These are phyloP conservation scores for Epinephelus lanceolatus DNA, from an alignment of 2,113 vertebrate species.

Conservation along the genomic window DNA sequence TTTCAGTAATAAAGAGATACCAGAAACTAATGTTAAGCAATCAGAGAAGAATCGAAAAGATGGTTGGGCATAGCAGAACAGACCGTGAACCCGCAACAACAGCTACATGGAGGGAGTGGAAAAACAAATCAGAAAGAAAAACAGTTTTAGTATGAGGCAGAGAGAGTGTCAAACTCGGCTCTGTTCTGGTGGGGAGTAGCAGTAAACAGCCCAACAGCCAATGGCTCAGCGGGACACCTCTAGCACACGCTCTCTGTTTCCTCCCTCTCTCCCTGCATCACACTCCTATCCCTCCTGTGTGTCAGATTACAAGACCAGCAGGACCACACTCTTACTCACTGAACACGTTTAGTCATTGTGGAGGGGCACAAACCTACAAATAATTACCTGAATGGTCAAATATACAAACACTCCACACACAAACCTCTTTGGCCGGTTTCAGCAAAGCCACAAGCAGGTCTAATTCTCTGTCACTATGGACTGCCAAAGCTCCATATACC, in stretches of 20 bases:
- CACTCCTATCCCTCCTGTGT: conserved; percentile 34
- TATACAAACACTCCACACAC: background rate
- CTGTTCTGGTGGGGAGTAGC: conserved; percentile 30
- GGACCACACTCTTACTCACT: conserved; percentile 17
- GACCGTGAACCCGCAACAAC: conserved; percentile 15
- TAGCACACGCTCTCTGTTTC: conserved; percentile 19
- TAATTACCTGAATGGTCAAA: conserved; percentile 7
- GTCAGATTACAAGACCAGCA: conserved; percentile 64
- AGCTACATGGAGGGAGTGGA: conserved; percentile 78
- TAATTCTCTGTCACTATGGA: background rate
- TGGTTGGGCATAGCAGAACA: background rate
- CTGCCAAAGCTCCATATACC: background rate
- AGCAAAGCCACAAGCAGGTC: background rate
- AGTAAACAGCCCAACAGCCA: conserved; percentile 48
- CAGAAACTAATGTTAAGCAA: background rate
- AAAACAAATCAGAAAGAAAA: conserved; percentile 70
- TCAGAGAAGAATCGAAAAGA: background rate
- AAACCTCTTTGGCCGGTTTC: background rate
- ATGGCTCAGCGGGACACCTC: conserved; percentile 39
- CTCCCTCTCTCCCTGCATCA: conserved; percentile 30
- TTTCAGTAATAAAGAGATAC: background rate
- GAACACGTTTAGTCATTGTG: conserved; percentile 27
- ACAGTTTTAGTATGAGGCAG: conserved; percentile 1
- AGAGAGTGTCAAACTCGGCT: conserved; percentile 15
- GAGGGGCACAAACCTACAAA: conserved; percentile 15